phyloP scores from a whole-genome alignment of 1,140 invertebrate genomes.

The Heliconius hermathena region DNA sequence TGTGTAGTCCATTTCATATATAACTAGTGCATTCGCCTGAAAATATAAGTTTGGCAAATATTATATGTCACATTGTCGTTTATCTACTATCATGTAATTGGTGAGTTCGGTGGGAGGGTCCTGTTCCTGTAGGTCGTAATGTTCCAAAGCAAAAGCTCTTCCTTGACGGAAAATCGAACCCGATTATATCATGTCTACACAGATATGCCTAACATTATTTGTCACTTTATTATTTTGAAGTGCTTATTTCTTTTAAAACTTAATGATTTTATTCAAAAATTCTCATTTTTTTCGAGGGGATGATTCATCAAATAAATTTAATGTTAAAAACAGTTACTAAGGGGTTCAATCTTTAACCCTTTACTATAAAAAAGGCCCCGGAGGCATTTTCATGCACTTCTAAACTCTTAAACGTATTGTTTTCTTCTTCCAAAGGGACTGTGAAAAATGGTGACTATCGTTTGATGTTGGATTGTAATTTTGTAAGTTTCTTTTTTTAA shows the following conservation, averaged over 20 bases:
- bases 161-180: no score
- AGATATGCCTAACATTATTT: no score
- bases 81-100: no score
- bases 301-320: conserved; percentile 23
- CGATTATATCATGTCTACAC: no score
- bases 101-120: no score
- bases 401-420: conserved; percentile 74
- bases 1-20: no score
- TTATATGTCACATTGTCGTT: no score
- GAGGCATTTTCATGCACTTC: conserved; percentile 69
- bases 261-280: conserved; percentile 56
- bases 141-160: no score
- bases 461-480: conserved; percentile 55
- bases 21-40: no score
- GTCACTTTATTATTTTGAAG: conserved; percentile 4
- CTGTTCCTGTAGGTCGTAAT: no score
- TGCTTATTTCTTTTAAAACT: conserved; percentile 46
- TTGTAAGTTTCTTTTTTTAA: neutral
- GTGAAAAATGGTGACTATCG: conserved; percentile 71
- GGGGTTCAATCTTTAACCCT: conserved; percentile 64
- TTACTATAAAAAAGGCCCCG: conserved; percentile 57
- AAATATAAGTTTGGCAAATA: no score
- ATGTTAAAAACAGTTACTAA: conserved; percentile 69
- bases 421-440: conserved; percentile 65
- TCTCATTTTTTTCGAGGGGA: conserved; percentile 44